Percentiles rank a stretch among this genome's conserved stretches.
Conservation (phyloP, 2,113 vertebrate species). For the Bos indicus region DNA sequence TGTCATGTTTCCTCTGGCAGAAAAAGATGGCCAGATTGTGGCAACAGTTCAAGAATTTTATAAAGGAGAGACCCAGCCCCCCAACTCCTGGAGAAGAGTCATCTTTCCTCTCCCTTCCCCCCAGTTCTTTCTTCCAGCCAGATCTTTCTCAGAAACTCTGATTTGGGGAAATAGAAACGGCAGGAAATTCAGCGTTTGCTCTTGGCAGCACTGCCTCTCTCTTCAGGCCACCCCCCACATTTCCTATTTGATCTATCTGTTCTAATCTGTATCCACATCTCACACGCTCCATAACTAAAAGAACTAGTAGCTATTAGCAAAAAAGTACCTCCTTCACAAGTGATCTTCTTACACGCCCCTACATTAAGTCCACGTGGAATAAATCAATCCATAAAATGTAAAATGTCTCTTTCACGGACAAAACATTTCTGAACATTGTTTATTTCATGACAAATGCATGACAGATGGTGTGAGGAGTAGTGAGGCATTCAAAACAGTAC, state of each 20-base stretch:
- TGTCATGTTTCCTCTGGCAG: conserved; percentile 24
- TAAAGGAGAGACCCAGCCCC: not conserved
- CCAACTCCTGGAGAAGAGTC: not conserved
- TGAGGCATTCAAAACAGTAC: conserved; percentile 66
- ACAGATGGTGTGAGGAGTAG: conserved; percentile 79
- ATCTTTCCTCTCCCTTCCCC: not conserved
- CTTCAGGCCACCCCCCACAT: not conserved
- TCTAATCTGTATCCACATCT: not conserved
- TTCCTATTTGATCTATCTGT: conserved; percentile 21
- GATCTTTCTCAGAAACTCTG: conserved; percentile 31
- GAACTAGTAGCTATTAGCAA: not conserved
- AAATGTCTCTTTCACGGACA: conserved; percentile 71
- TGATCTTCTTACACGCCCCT: conserved; percentile 23
- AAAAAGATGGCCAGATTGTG: conserved; percentile 42
- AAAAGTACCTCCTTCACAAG: not conserved
- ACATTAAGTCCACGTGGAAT: not conserved
- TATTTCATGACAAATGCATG: conserved; percentile 70
- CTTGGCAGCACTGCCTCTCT: conserved; percentile 49
- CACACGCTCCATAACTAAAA: conserved; percentile 20
- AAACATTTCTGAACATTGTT: conserved; percentile 76
- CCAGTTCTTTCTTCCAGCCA: not conserved
- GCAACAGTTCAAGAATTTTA: conserved; percentile 13
- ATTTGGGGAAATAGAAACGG: conserved; percentile 47
- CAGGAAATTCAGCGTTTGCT: conserved; percentile 57
- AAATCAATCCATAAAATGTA: conserved; percentile 48